A percentile compares a stretch with the other conserved stretches of the same genome.
Conservation (phyloP, 2,888 invertebrate species). For the Ophioninae sp. region DNA sequence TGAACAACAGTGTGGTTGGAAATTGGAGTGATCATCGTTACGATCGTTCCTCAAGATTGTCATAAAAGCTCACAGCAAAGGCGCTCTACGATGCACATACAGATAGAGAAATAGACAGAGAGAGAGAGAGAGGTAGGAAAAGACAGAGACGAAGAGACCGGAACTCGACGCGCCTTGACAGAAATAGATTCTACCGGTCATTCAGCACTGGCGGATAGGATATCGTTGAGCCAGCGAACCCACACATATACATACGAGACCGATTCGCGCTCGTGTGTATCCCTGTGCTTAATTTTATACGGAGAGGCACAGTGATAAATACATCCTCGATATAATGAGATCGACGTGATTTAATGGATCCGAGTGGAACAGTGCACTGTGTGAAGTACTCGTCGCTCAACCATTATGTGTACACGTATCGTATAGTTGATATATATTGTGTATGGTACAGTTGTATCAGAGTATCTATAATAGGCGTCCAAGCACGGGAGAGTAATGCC, state of each 20-base stretch:
- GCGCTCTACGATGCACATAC: neutral
- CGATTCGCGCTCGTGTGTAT: conserved; percentile 5
- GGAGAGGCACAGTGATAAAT: conserved; percentile 60
- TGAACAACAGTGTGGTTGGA: neutral
- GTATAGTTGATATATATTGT: conserved; percentile 27
- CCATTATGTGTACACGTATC: conserved; percentile 23
- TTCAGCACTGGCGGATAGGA: conserved; percentile 54
- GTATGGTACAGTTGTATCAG: conserved; percentile 43
- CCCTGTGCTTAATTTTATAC: conserved; percentile 27
- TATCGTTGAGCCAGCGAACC: conserved; percentile 52
- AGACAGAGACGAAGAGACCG: conserved; percentile 40
- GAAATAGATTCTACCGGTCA: conserved; percentile 62
- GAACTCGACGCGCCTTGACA: conserved; percentile 57
- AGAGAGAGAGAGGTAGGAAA: neutral
- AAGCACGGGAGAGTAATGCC: conserved; percentile 53
- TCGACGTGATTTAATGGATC: conserved; percentile 64
- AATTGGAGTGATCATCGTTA: conserved; percentile 3
- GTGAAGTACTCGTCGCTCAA: conserved; percentile 39
- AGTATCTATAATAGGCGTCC: conserved; percentile 56
- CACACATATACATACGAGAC: conserved; percentile 11
- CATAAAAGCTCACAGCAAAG: conserved; percentile 13
- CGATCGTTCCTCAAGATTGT: conserved; percentile 8
- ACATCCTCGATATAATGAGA: conserved; percentile 63
- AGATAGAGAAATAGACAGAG: neutral
- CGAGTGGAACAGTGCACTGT: conserved; percentile 56